A percentile compares a stretch with the other conserved stretches of the same genome.
phyloP scores from a whole-genome alignment of 2,113 vertebrate genomes.

The Poeciliopsis turrubarensis region DNA sequence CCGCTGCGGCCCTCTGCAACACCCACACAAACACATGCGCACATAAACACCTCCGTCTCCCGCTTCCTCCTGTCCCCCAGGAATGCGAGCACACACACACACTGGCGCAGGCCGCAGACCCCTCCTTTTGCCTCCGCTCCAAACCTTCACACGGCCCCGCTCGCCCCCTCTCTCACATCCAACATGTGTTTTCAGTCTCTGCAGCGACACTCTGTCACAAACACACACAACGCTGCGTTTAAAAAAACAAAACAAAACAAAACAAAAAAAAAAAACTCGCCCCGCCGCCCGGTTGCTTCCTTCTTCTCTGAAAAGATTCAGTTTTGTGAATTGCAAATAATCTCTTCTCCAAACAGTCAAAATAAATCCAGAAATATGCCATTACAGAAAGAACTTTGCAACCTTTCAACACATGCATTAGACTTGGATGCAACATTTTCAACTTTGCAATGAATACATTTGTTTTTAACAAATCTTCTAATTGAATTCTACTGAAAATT shows the following conservation, averaged over 20 bases:
- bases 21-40: slow-evolving; percentile 37
- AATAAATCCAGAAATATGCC: not conserved
- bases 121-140: slow-evolving; percentile 26
- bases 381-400: not conserved
- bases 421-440: not conserved
- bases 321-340: not conserved
- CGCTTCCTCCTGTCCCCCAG: slow-evolving; percentile 40
- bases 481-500: not conserved
- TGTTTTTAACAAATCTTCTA: not conserved
- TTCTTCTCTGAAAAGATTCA: not conserved
- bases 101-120: not conserved
- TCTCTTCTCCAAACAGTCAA: not conserved
- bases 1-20: slow-evolving; percentile 35
- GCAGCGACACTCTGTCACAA: slow-evolving; percentile 15
- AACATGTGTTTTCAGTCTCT: slow-evolving; percentile 72
- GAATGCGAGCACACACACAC: not conserved
- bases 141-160: slow-evolving; percentile 67
- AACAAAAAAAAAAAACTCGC: not conserved
- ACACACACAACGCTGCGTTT: slow-evolving; percentile 23
- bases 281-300: not conserved
- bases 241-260: not conserved
- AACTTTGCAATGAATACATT: not conserved
- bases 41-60: slow-evolving; percentile 22
- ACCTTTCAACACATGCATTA: not conserved
- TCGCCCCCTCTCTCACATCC: slow-evolving; percentile 34